Conservation (phyloP, 1,140 invertebrate genomes). For the Pseudobourletiella spinata region DNA sequence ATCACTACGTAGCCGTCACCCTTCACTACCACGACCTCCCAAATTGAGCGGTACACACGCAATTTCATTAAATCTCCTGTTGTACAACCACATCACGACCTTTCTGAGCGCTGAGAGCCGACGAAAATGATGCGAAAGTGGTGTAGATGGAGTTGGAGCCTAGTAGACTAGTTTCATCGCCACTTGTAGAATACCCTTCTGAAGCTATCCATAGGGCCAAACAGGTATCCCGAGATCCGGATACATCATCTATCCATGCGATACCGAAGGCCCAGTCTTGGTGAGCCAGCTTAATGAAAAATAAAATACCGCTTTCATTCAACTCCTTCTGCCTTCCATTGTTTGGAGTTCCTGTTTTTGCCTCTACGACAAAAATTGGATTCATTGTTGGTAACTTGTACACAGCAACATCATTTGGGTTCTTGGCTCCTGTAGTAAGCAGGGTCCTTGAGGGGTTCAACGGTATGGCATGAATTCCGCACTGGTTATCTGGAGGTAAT, state of each 20-base stretch:
- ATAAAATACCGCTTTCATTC: too few species aligned
- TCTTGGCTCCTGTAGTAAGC: constrained; percentile 82
- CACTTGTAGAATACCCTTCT: too few species aligned
- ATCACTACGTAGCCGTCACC: too few species aligned
- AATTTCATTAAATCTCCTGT: constrained; percentile 73
- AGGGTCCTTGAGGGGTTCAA: constrained; percentile 86
- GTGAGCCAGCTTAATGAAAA: constrained; percentile 68
- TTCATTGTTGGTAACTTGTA: constrained; percentile 87
- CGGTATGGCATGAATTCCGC: constrained; percentile 86
- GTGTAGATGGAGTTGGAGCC: constrained; percentile 45
- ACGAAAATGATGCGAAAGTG: constrained; percentile 60
- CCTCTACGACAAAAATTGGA: constrained; percentile 87
- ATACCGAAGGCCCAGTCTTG: constrained; percentile 92
- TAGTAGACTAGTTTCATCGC: constrained; percentile 16
- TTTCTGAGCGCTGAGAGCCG: constrained; percentile 66
- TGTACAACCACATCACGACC: constrained; percentile 80
- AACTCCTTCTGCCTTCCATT: too few species aligned
- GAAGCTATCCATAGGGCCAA: constrained; percentile 47
- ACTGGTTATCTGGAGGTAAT: constrained; percentile 51
- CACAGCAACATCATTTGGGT: constrained; percentile 86
- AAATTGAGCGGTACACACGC: constrained; percentile 85
- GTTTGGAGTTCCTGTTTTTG: too few species aligned
- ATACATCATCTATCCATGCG: constrained; percentile 93
- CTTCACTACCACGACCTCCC: too few species aligned
- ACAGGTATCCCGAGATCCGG: constrained; percentile 76